Base-by-base conservation (phyloP, 1,140 invertebrate genomes). In the Trichonephila clavipes region DNA sequence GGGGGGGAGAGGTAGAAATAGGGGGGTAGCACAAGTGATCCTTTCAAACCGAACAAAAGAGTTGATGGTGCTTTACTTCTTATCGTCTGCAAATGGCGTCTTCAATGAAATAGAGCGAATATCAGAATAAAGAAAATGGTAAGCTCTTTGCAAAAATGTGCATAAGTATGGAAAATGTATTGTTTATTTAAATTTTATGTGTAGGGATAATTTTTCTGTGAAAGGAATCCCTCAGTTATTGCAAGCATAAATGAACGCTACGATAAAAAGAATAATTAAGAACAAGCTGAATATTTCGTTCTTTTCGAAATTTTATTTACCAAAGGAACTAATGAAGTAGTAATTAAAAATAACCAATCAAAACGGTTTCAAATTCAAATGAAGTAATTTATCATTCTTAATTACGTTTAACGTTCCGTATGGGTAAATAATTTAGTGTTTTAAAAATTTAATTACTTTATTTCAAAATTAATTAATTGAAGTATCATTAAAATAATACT, bases 1-100 rank as follows among this genome's bases (percentile, higher is more conserved):
- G 40, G 51, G 44, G 44, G 44, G 8, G 51, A 28, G 51, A 3
- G 81, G 40, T 21, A 18, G 72, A 34, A 24, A 34, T 16, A 24
- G 44, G 10, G 58, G 24, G 21, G n/a, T 51, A 24, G n/a, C 10
- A 58, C 44, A 59, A 85, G 58, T 24, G 58, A 59, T 85, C 44
- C 58, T 85, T 85, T 16, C 21, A 85, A 21, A 59, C 21, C 44
- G n/a, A 85, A 85, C 44, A 85, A 85, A 58, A 59, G 58, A 85
- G 82, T 24, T 59, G 82, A 85, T 85, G 82, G 82, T 59, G 82
- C 21, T 85, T 59, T 58, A 40, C 72, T 77, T 40, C 34, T 77
- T 64, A 18, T 64, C 21, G 62, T 64, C 72, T 77, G 72, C 28
- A 40, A 77, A 77, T 77, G 72, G 28, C 72, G 34, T 77, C 34